These are phyloP conservation scores for Elgaria multicarinata DNA, from an alignment of 2,113 vertebrate species.

Conservation along the genomic window DNA sequence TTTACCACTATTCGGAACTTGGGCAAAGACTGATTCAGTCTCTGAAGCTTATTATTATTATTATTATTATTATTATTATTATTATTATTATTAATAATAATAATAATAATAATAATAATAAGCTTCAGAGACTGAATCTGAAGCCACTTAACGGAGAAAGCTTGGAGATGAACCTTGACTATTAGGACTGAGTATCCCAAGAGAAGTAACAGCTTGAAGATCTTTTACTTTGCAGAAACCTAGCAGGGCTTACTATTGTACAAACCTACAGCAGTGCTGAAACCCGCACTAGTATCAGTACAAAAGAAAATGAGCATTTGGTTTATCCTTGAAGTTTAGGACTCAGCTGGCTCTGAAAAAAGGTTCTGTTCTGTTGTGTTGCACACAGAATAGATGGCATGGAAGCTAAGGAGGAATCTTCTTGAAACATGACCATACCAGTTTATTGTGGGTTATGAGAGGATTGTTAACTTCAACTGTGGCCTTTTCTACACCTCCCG, in stretches of 20 bases:
- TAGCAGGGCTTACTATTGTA: constrained; percentile 45
- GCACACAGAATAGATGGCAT: background rate
- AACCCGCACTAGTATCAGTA: constrained; percentile 54
- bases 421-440: background rate
- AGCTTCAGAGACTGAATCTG: no score
- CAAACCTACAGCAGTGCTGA: constrained; percentile 49
- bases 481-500: no score
- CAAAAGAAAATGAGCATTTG: constrained; percentile 46
- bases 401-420: background rate
- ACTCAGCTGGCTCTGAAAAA: constrained; percentile 46
- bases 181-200: constrained; percentile 46
- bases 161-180: constrained; percentile 47
- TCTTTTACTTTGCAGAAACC: constrained; percentile 57
- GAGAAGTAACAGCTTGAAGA: constrained; percentile 63
- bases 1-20: constrained; percentile 70
- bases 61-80: no score
- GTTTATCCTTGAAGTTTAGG: constrained; percentile 58
- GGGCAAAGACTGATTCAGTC: constrained; percentile 62
- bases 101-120: no score
- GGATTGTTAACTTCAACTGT: constrained; percentile 2
- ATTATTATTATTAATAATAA: no score
- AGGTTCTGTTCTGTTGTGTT: constrained; percentile 21
- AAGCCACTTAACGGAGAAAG: constrained; percentile 49
- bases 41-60: no score
- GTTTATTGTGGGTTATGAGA: constrained; percentile 18